Evolutionary conservation across 2,888 invertebrate species (phyloP).

Genomic region (Rhabditophanes sp.): DNA sequence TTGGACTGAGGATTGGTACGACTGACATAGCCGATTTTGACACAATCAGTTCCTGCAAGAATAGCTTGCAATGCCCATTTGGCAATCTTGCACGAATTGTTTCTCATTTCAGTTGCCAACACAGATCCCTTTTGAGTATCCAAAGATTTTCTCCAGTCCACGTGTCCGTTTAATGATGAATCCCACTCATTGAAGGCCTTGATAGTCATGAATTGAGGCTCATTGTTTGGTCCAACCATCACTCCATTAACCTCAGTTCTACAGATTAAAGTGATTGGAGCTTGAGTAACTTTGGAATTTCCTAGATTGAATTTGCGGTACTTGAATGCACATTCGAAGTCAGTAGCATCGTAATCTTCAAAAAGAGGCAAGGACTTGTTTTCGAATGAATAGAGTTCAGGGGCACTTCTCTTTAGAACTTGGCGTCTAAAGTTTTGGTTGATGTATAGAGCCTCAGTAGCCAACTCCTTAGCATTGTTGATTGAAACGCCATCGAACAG

Average conservation of each 20-base stretch:
- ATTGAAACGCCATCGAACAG: slow-evolving; percentile 74
- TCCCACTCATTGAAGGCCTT: slow-evolving; percentile 99
- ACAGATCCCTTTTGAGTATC: slow-evolving; percentile 96
- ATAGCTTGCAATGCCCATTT: slow-evolving; percentile 87
- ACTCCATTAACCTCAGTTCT: slow-evolving; percentile 95
- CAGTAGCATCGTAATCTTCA: neutral
- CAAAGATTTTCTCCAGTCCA: slow-evolving; percentile 93
- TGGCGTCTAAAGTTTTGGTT: slow-evolving; percentile 99
- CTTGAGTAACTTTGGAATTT: slow-evolving; percentile 49
- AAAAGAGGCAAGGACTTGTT: slow-evolving; percentile 3
- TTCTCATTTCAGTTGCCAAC: slow-evolving; percentile 86
- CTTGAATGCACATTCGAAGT: slow-evolving; percentile 28
- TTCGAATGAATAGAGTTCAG: neutral
- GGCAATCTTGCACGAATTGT: slow-evolving; percentile 97
- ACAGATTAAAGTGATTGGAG: slow-evolving; percentile 57
- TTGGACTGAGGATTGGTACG: slow-evolving; percentile 80
- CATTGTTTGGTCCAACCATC: slow-evolving; percentile 54
- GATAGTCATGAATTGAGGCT: slow-evolving; percentile 68
- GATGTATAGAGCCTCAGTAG: slow-evolving; percentile 91
- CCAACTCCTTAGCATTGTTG: slow-evolving; percentile 84
- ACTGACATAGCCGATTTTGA: slow-evolving; percentile 96
- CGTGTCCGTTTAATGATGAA: slow-evolving; percentile 69
- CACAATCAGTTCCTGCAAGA: slow-evolving; percentile 83
- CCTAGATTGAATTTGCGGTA: slow-evolving; percentile 93
- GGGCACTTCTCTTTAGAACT: slow-evolving; percentile 58